These are phyloP conservation scores for Perizoma flavofasciatum DNA, from an alignment of 2,888 invertebrate species.

Conservation along the genomic window DNA sequence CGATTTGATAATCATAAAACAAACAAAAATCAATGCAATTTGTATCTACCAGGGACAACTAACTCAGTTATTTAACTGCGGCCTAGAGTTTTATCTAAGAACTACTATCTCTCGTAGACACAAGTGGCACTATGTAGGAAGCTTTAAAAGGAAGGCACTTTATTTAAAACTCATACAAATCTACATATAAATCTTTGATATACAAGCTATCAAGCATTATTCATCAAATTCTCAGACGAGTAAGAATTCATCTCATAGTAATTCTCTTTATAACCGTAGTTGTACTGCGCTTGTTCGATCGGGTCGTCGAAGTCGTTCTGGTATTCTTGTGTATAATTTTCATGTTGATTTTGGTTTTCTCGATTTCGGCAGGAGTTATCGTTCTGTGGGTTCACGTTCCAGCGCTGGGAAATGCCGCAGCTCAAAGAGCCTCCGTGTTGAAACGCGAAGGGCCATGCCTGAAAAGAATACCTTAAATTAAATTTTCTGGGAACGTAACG, in stretches of 20 bases:
- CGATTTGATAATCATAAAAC: too few relatives aligned
- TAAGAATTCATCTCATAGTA: slow-evolving; percentile 70
- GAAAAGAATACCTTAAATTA: slow-evolving; percentile 52
- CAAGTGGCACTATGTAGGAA: too few relatives aligned
- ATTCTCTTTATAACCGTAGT: slow-evolving; percentile 72
- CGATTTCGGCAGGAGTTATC: slow-evolving; percentile 46
- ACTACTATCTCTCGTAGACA: too few relatives aligned
- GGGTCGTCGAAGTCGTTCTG: slow-evolving; percentile 70
- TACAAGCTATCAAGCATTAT: slow-evolving; percentile 47
- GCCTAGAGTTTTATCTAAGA: too few relatives aligned
- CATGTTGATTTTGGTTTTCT: slow-evolving; percentile 44
- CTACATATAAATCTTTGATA: slow-evolving; percentile 21
- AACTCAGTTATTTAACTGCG: too few relatives aligned
- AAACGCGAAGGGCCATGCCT: slow-evolving; percentile 94
- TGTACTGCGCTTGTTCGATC: slow-evolving; percentile 65
- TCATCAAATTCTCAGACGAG: slow-evolving; percentile 62
- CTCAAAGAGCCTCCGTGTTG: slow-evolving; percentile 84
- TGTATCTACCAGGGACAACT: too few relatives aligned
- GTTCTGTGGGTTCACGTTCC: slow-evolving; percentile 63
- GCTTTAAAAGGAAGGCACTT: slow-evolving; percentile 20
- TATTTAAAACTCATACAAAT: slow-evolving; percentile 12
- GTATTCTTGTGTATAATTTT: slow-evolving; percentile 61
- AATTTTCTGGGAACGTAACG: too few relatives aligned
- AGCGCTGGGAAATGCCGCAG: slow-evolving; percentile 73
- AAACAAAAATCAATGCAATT: too few relatives aligned